These are phyloP conservation scores for Notoglanidium macrostoma DNA, from an alignment of 2,797 vertebrate genomes.

Conservation along the genomic window DNA sequence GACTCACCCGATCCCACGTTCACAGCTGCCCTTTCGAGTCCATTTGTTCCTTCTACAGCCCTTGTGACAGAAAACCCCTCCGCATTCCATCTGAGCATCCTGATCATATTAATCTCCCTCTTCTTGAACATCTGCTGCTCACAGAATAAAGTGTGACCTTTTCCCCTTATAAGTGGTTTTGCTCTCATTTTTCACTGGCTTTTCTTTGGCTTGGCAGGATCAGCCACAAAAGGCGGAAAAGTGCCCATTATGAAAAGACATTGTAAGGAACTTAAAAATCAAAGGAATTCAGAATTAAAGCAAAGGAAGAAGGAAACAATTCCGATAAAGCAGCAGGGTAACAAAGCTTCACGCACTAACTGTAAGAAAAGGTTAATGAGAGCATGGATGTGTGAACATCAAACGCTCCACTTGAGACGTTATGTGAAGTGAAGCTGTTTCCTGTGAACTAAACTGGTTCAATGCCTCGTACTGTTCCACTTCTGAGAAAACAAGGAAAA, in stretches of 20 bases:
- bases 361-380: constrained; percentile 28
- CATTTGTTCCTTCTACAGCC: constrained; percentile 32
- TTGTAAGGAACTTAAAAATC: neutral
- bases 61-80: constrained; percentile 9
- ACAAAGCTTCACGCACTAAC: constrained; percentile 3
- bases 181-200: constrained; percentile 33
- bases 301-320: constrained; percentile 23
- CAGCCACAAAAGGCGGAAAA: neutral
- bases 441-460: constrained; percentile 13
- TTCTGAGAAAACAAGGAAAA: constrained; percentile 33
- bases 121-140: constrained; percentile 14
- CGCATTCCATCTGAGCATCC: neutral
- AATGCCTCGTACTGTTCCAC: constrained; percentile 20
- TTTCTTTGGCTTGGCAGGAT: constrained; percentile 8
- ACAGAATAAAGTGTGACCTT: constrained; percentile 27
- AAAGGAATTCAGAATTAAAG: constrained; percentile 17
- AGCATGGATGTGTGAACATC: constrained; percentile 1
- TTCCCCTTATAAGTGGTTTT: constrained; percentile 23
- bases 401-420: constrained; percentile 15
- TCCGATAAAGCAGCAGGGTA: neutral
- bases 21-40: constrained; percentile 49
- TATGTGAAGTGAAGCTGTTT: constrained; percentile 16
- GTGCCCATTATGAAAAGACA: neutral
- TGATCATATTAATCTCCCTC: constrained; percentile 33
- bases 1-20: constrained; percentile 53